phyloP scores from a whole-genome alignment of 2,888 invertebrate species.

The Acrobeloides nanus region DNA sequence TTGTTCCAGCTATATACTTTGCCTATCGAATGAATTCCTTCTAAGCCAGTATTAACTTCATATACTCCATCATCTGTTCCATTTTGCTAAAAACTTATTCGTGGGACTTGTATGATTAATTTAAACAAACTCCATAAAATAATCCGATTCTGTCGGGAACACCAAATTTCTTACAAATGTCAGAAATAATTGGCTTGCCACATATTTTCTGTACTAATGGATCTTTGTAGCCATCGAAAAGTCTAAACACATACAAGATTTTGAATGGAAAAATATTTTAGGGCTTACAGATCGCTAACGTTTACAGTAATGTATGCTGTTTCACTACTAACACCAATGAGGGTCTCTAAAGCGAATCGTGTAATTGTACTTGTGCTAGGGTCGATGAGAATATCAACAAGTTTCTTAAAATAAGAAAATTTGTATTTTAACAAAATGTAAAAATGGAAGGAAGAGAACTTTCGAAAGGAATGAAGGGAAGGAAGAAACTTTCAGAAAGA shows the following conservation, averaged over 20 bases:
- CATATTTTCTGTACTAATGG: slow-evolving; percentile 30
- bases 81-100: slow-evolving; percentile 28
- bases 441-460: too few relatives aligned
- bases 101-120: slow-evolving; percentile 6
- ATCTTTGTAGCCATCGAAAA: slow-evolving; percentile 50
- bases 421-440: too few relatives aligned
- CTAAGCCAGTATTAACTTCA: slow-evolving; percentile 41
- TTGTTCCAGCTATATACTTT: slow-evolving; percentile 47
- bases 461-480: neutral
- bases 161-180: slow-evolving; percentile 32
- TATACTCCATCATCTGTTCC: slow-evolving; percentile 44
- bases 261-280: too few relatives aligned
- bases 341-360: slow-evolving; percentile 26
- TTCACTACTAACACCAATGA: slow-evolving; percentile 25
- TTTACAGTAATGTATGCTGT: slow-evolving; percentile 31
- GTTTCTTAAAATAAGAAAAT: slow-evolving; percentile 11
- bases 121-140: slow-evolving; percentile 37
- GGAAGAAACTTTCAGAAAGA: slow-evolving; percentile 9
- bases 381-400: slow-evolving; percentile 12
- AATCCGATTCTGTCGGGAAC: slow-evolving; percentile 43
- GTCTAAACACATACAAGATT: too few relatives aligned
- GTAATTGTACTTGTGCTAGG: slow-evolving; percentile 1
- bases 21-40: slow-evolving; percentile 29
- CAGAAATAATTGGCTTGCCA: too few relatives aligned
- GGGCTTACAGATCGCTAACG: slow-evolving; percentile 37